phyloP scores from a whole-genome alignment of 2,113 vertebrate genomes.

The Lynx canadensis region DNA sequence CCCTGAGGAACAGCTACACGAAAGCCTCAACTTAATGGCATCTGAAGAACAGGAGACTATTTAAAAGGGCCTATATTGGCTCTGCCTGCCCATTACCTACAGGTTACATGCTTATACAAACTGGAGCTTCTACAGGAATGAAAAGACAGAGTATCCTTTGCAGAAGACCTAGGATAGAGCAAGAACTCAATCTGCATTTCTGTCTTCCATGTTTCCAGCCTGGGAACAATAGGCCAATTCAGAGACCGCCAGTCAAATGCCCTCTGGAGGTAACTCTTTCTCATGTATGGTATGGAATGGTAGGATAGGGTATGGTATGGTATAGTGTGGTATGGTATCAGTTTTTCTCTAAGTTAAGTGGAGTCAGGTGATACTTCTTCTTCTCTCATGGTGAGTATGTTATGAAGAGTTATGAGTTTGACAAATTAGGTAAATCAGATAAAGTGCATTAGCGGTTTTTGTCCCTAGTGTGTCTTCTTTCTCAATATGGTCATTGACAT shows the following conservation, averaged over 20 bases:
- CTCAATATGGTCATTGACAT: background rate
- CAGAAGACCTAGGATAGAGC: background rate
- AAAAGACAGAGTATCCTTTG: background rate
- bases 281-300: background rate
- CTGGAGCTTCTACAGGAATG: background rate
- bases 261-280: background rate
- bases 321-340: no score
- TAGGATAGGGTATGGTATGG: background rate
- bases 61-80: background rate
- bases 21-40: background rate
- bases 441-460: background rate
- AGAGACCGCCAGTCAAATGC: background rate
- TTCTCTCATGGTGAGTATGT: background rate
- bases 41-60: background rate
- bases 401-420: background rate
- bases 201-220: background rate
- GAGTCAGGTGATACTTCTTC: background rate
- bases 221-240: background rate
- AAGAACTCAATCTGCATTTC: background rate
- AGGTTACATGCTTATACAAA: background rate
- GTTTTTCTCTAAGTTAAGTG: background rate
- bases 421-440: conserved; percentile 7
- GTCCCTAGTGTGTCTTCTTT: background rate
- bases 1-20: background rate
- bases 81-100: background rate